Evolutionary conservation across 2,797 vertebrate genomes (phyloP).

Genomic region (Martes flavigula): DNA sequence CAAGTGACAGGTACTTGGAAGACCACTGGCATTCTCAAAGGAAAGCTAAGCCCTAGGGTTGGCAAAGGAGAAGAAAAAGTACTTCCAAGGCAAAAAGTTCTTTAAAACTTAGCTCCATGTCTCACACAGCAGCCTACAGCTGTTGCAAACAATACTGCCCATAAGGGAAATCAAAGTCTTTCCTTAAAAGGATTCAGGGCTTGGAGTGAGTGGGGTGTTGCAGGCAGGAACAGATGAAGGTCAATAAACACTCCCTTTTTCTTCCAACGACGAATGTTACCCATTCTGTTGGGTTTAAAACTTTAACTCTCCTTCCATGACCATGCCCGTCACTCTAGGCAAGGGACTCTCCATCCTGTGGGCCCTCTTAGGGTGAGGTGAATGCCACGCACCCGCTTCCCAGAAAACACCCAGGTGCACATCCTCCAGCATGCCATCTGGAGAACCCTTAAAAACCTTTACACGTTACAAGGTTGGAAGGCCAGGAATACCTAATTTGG

Average conservation of each 20-base stretch:
- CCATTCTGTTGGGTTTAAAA: background rate
- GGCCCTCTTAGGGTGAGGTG: background rate
- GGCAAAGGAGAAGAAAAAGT: conserved; percentile 6
- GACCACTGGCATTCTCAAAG: background rate
- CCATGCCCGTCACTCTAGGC: background rate
- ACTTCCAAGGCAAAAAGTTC: background rate
- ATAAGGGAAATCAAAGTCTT: background rate
- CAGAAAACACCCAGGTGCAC: background rate
- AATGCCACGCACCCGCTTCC: background rate
- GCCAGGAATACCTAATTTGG: background rate
- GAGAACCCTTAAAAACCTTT: background rate
- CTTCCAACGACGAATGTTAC: background rate
- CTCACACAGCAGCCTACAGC: background rate
- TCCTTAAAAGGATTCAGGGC: background rate
- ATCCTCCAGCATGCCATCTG: background rate
- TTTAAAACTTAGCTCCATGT: conserved; percentile 34
- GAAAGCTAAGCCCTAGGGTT: background rate
- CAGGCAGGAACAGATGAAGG: background rate
- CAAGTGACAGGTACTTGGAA: background rate
- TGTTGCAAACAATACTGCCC: background rate
- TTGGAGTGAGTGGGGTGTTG: background rate
- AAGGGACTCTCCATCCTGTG: background rate
- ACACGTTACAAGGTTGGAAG: background rate
- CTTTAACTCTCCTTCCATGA: background rate
- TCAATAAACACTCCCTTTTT: background rate